Conservation (phyloP, 2,888 invertebrate species). For the Alsophila aescularia region DNA sequence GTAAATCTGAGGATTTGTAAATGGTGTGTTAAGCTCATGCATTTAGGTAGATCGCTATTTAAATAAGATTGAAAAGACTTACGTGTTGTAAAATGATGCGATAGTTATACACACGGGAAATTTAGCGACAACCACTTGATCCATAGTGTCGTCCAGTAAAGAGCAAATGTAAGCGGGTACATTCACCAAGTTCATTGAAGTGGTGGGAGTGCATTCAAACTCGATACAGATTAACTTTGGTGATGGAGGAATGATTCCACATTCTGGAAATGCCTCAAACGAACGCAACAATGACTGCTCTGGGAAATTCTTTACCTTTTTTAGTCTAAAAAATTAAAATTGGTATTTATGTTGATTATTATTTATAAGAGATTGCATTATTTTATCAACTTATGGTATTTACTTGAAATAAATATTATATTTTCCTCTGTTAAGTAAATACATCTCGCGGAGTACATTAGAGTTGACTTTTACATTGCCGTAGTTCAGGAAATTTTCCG, state of each 20-base stretch:
- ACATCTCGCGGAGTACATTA: constrained; percentile 70
- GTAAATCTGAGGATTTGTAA: constrained; percentile 72
- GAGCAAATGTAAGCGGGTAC: constrained; percentile 74
- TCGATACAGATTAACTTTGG: constrained; percentile 60
- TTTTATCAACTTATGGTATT: constrained; percentile 43
- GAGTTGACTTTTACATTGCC: constrained; percentile 85
- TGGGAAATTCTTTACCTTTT: constrained; percentile 76
- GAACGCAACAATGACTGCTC: constrained; percentile 68
- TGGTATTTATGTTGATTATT: no score
- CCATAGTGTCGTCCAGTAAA: constrained; percentile 71
- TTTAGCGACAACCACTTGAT: constrained; percentile 76
- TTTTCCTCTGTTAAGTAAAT: constrained; percentile 83
- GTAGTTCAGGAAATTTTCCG: constrained; percentile 77
- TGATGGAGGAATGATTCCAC: constrained; percentile 63
- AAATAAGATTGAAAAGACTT: constrained; percentile 35
- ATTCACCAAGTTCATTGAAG: constrained; percentile 70
- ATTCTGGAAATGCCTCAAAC: constrained; percentile 64
- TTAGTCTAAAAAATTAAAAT: constrained; percentile 64
- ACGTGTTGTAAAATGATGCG: constrained; percentile 80
- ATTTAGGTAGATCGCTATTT: background rate
- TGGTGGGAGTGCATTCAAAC: constrained; percentile 72
- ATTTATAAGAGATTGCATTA: background rate
- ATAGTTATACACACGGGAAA: constrained; percentile 75
- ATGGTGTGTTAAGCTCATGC: background rate
- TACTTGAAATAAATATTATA: constrained; percentile 83